Percentiles rank a stretch among this genome's conserved stretches.
These are phyloP conservation scores for Engraulis encrasicolus DNA, from an alignment of 2,113 vertebrate genomes.

Conservation along the genomic window DNA sequence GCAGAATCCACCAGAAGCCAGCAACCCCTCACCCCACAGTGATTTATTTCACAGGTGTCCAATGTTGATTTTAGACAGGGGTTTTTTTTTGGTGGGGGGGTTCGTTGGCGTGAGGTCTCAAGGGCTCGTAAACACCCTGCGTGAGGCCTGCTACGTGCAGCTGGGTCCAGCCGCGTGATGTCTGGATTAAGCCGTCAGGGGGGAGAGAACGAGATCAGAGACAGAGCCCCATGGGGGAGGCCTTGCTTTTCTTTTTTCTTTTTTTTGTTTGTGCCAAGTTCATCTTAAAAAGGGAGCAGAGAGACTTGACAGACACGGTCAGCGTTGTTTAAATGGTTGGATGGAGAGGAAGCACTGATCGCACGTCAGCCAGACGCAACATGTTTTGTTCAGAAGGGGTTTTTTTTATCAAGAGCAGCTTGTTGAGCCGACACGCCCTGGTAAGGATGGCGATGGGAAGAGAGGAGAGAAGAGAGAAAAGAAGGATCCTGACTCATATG, in stretches of 20 bases:
- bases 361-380: background rate
- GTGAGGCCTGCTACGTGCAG: no score
- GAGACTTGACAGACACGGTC: background rate
- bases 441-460: background rate
- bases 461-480: no score
- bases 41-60: no score
- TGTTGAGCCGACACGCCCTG: background rate
- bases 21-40: no score
- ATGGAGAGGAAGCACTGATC: background rate
- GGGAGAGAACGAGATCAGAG: background rate
- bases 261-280: background rate
- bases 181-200: background rate
- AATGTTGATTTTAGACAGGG: no score
- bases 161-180: no score
- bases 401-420: background rate
- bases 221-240: background rate
- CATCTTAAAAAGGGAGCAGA: background rate
- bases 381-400: background rate
- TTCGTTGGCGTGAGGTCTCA: no score
- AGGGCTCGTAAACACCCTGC: no score
- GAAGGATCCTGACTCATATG: conserved; percentile 15
- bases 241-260: no score
- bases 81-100: no score
- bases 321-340: background rate
- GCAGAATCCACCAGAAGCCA: no score